Conservation (phyloP, 2,113 vertebrate genomes). For the Plectropomus leopardus region DNA sequence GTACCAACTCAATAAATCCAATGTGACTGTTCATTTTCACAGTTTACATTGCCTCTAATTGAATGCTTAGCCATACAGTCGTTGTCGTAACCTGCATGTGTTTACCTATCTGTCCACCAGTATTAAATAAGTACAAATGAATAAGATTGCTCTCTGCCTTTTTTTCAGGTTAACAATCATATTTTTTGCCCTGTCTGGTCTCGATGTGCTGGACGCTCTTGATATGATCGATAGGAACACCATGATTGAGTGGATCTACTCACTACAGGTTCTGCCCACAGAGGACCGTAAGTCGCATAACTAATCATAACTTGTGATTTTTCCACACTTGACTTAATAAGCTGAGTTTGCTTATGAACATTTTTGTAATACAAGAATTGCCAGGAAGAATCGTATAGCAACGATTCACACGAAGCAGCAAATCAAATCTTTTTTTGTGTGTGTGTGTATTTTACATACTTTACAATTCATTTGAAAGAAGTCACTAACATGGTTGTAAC, state of each 20-base stretch:
- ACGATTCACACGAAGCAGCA: background rate
- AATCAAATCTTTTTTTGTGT: background rate
- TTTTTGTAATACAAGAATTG: background rate
- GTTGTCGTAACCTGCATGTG: too few species aligned
- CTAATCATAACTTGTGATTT: too few species aligned
- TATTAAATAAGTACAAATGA: background rate
- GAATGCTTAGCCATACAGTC: background rate
- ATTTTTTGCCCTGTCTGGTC: conserved; percentile 96
- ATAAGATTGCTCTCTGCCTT: background rate
- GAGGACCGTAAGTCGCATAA: conserved; percentile 93
- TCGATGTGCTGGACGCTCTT: conserved; percentile 96
- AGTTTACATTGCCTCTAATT: background rate
- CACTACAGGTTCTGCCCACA: conserved; percentile 96
- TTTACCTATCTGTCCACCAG: background rate
- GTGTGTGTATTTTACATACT: too few species aligned
- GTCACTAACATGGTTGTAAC: too few species aligned
- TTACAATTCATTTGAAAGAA: too few species aligned
- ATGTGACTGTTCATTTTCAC: background rate
- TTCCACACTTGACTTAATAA: background rate
- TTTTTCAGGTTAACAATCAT: conserved; percentile 92
- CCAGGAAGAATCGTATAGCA: background rate
- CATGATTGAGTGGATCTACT: conserved; percentile 98
- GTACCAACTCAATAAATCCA: background rate
- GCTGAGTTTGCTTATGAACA: background rate
- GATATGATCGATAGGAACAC: conserved; percentile 92